Base-by-base conservation (phyloP, 2,113 vertebrate species). In the Epinephelus moara region DNA sequence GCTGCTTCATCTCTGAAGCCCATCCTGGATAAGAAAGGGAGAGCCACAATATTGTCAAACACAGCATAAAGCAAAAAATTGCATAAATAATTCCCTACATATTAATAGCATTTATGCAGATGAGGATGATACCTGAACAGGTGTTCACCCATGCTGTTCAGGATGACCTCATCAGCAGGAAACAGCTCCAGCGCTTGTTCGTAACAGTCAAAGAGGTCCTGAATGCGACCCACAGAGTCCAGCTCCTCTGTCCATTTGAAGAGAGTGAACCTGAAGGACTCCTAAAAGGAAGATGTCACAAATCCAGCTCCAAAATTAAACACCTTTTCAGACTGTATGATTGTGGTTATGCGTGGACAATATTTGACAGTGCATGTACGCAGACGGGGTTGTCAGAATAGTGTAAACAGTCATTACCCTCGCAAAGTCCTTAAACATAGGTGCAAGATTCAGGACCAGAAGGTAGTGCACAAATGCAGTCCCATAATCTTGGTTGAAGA, bases 141-240 rank as follows among this genome's bases (percentile, higher is more conserved):
- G 88, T 99, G 97, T 87, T 99, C 98, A 4, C 98, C 98, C 97
- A 99, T 98, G 87, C 98, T 99, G 88, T 99, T 99, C 50, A 98
- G 95, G 83, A 99, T 99, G 59, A 99, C 96, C 93, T 99, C 98
- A 78, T 99, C 97, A 25, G 94, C 92, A 0, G 98, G 98, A 85
- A 97, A 99, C 21, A 99, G 94, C 33, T 98, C 97, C 85, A 99
- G 94, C 0, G 98, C 98, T 92, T 99, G 98, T 45, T 99, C 98
- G 0, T 99, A 99, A 81, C 98, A 98, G 90, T 96, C 95, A 89
- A 99, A 98, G 21, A 99, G 96, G 84, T 99, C 98, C 90, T 97
- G 97, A 81, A 96, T 94, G 33, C 98, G 96, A 67, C 90, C 95
- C 74, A 99, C 91, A 47, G 97, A 96, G 93, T 98, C 96, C 50